Evolutionary conservation across 1,140 invertebrate species (phyloP).

Genomic region (Nymphalis io): DNA sequence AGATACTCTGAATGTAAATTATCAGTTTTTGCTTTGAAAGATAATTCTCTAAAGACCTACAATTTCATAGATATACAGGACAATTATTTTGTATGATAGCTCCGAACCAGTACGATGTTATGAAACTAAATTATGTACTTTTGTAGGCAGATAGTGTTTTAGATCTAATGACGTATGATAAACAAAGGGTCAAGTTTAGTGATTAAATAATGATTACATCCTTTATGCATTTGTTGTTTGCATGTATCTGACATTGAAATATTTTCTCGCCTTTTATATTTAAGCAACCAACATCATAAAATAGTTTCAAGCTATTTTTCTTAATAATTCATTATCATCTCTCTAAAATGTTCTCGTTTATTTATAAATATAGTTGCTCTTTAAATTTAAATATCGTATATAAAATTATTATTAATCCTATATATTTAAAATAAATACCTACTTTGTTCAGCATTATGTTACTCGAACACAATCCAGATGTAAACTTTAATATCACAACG

Average conservation of each 20-base stretch:
- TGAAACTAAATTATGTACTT: neutral
- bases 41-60: neutral
- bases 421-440: constrained; percentile 45
- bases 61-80: neutral
- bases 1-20: neutral
- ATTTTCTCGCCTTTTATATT: neutral
- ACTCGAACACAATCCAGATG: constrained; percentile 24
- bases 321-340: neutral
- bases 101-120: neutral
- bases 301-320: neutral
- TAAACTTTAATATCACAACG: constrained; percentile 42
- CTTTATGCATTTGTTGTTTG: constrained; percentile 35
- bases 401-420: too few relatives aligned
- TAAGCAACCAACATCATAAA: neutral
- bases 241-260: constrained; percentile 1
- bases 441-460: constrained; percentile 54
- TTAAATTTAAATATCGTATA: too few relatives aligned
- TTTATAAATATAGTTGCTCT: too few relatives aligned
- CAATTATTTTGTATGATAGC: neutral
- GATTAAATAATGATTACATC: constrained; percentile 67
- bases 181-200: constrained; percentile 48
- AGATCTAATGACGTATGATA: constrained; percentile 40
- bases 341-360: neutral
- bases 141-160: constrained; percentile 10
- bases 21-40: neutral